Evolutionary conservation across 30 jellyfish, hydroid and myxozoan genomes (phyloP), one percentile per base, ranked within the genome.

Genomic region (Aurelia aurita complex sp. Pacific): DNA sequence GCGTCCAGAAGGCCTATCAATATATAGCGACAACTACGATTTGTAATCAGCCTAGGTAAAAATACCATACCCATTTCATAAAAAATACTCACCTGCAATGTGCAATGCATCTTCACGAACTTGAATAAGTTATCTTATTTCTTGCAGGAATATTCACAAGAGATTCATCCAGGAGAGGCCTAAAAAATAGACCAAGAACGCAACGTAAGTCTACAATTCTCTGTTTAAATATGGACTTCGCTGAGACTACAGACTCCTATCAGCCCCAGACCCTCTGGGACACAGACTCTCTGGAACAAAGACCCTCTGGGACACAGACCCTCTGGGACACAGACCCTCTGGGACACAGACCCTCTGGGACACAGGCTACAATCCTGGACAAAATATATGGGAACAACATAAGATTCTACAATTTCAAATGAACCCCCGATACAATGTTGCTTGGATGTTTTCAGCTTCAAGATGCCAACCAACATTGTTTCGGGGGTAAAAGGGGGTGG

Each of bases 171-270:
- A 81, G 52, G 38, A 63, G 36, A 36, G 68, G 71, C 61, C 90
- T 19, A 19, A 81, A 62, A 23, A 81, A 81, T 17, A 81, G 69
- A 71, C 90, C 90, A 67, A 69, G 90, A 67, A 64, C 73, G 5
- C 92, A 72, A 34, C 92, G 92, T 74, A 42, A 71, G 92, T 74
- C 1, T 53, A 10, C 10, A 32, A n/a, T 8, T 18, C 33, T 61
- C 33, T 60, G 32, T 60, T 17, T 9, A 10, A 23, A 61, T 61
- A 17, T 61, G 70, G 6, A 1, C 23, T 61, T 1, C 5, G 23
- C 10, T 61, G 5, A 2, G 70, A 17, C 33, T 61, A 6, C 33
- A 17, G 8, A 23, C 33, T 23, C 13, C 32, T 2, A 60, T 60
- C 11, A 60, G 69, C 32, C 29, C 29, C 32, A 60, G 19, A 64